Base-by-base conservation (phyloP, 2,113 vertebrate genomes). In the Protomyctophum bolini region DNA sequence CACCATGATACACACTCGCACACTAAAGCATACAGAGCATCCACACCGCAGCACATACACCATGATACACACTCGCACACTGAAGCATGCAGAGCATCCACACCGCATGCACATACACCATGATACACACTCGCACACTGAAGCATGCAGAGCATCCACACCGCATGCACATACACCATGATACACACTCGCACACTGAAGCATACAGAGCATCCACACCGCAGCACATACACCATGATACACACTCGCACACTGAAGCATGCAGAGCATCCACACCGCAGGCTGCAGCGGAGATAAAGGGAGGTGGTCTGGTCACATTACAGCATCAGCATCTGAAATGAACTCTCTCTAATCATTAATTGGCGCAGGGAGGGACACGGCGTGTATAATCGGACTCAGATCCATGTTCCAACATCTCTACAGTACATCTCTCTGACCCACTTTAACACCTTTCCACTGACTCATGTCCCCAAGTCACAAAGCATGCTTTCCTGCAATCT, bases 251-350 rank as follows among this genome's bases (percentile, higher is more conserved):
- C 66, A 45, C 52, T 15, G 11, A 55, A 14, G 21, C 49, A 33
- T 9, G 48, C 52, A 10, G 4, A 2, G n/a, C 29, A 58, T 12
- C 61, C 2, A 21, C 33, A 41, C 58, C 14, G 67, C 56, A 46
- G 65, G 69, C 4, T 0, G 45, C n/a, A 14, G 57, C 2, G 8
- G 59, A 80, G 74, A 83, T 82, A 61, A 80, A 82, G 41, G 48
- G 21, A 55, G 60, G 76, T 60, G 1, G 71, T 79, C 63, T 81
- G 61, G 62, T 41, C 58, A 72, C 62, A 66, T 84, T 73, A 83
- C 75, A 21, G 21, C 21, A 54, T 89, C 81, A 87, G 73, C 54
- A 58, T 68, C 62, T 71, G 52, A 67, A 78, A 66, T n/a, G 55
- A 69, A 68, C 11, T 45, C 2, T 56, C 60, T 12, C 58, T 62